These are phyloP conservation scores for Limonius californicus DNA, from an alignment of 1,140 invertebrate species.

Conservation along the genomic window DNA sequence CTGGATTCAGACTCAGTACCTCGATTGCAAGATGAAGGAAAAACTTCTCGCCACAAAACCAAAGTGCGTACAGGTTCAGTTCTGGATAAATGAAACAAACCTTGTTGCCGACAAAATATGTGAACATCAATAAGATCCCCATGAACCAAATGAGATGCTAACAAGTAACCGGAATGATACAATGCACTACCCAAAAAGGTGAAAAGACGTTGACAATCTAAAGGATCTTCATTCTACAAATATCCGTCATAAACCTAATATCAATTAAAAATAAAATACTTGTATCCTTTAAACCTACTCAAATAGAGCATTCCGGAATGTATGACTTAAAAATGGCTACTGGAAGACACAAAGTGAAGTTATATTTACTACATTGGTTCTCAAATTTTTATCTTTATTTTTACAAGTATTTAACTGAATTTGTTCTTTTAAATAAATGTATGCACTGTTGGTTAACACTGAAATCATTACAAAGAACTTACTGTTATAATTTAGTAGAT, in stretches of 20 bases:
- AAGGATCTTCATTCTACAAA: slow-evolving; percentile 68
- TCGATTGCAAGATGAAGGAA: slow-evolving; percentile 50
- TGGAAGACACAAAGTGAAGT: too few species aligned
- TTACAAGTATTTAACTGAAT: too few species aligned
- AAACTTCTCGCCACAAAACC: slow-evolving; percentile 74
- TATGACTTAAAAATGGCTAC: background rate
- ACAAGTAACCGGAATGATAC: slow-evolving; percentile 67
- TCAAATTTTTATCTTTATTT: too few species aligned
- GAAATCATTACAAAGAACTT: too few species aligned
- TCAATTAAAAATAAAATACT: slow-evolving; percentile 1
- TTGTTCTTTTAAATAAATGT: too few species aligned
- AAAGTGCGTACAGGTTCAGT: slow-evolving; percentile 64
- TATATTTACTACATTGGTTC: too few species aligned
- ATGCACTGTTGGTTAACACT: too few species aligned
- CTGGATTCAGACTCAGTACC: slow-evolving; percentile 28
- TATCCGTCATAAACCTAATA: slow-evolving; percentile 12
- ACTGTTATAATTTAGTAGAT: too few species aligned
- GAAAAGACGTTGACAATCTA: slow-evolving; percentile 72
- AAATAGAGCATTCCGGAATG: slow-evolving; percentile 5
- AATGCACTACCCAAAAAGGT: slow-evolving; percentile 70
- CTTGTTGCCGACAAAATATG: slow-evolving; percentile 63
- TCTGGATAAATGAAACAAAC: slow-evolving; percentile 61
- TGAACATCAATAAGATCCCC: slow-evolving; percentile 68
- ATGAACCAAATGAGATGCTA: slow-evolving; percentile 67
- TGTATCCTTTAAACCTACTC: too few species aligned